These are phyloP conservation scores for Meles meles DNA, from an alignment of 2,113 vertebrate species.

Conservation along the genomic window DNA sequence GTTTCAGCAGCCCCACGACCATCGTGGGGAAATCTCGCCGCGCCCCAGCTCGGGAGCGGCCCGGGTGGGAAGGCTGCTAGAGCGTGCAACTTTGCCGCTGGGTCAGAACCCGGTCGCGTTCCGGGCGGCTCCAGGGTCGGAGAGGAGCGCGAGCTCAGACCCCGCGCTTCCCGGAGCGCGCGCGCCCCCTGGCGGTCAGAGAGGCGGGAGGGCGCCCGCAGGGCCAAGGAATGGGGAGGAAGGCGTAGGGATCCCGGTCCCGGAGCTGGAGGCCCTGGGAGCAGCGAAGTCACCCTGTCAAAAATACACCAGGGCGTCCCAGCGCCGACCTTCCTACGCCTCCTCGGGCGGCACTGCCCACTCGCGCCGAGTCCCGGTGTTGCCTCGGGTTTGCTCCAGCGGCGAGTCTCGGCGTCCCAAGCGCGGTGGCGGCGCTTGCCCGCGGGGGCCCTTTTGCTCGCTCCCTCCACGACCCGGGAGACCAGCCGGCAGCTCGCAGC, in stretches of 20 bases:
- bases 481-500: too few relatives aligned
- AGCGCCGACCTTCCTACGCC: neutral
- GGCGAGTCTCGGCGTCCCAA: neutral
- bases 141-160: rapidly evolving
- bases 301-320: neutral
- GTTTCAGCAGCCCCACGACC: neutral
- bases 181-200: conserved; percentile 39
- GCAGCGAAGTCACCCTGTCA: rapidly evolving
- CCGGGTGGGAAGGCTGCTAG: rapidly evolving
- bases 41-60: neutral
- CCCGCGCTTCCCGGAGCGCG: neutral
- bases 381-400: neutral
- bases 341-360: neutral
- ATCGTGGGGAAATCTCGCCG: neutral
- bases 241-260: neutral
- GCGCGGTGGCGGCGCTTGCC: neutral
- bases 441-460: too few relatives aligned
- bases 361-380: neutral
- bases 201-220: rapidly evolving
- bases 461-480: neutral
- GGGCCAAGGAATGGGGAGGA: rapidly evolving
- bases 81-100: rapidly evolving
- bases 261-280: neutral
- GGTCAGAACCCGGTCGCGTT: too few relatives aligned
- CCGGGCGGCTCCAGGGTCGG: rapidly evolving